These are phyloP conservation scores for Hanleya hanleyi DNA, from an alignment of 2,888 invertebrate genomes.

Conservation along the genomic window DNA sequence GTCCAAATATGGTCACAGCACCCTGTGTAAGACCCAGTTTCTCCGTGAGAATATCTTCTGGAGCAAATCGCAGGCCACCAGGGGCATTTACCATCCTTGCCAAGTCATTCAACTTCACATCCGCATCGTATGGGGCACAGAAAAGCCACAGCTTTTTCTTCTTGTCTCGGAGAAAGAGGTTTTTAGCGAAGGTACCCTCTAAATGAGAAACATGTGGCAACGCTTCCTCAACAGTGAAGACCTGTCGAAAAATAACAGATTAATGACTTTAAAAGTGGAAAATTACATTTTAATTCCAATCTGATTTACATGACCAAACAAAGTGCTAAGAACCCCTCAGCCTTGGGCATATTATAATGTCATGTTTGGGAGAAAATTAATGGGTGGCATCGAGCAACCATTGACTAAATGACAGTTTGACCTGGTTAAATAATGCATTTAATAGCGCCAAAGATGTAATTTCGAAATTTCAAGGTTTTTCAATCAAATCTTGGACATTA, in stretches of 20 bases:
- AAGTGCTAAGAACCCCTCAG: too few species aligned
- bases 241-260: constrained; percentile 52
- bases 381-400: too few species aligned
- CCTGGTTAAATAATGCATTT: too few species aligned
- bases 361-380: too few species aligned
- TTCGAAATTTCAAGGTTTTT: too few species aligned
- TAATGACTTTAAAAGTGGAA: too few species aligned
- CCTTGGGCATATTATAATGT: too few species aligned
- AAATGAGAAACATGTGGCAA: constrained; percentile 59
- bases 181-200: constrained; percentile 69
- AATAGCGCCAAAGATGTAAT: too few species aligned
- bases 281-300: too few species aligned
- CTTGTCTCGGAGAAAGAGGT: constrained; percentile 72
- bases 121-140: constrained; percentile 66
- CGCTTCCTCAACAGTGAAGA: constrained; percentile 72
- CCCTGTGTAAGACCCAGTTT: constrained; percentile 71
- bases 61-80: constrained; percentile 71
- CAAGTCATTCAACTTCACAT: constrained; percentile 67
- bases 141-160: constrained; percentile 70
- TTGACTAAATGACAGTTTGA: too few species aligned
- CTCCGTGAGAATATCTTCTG: constrained; percentile 61
- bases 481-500: too few species aligned
- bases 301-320: too few species aligned
- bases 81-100: constrained; percentile 62
- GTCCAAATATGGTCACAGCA: constrained; percentile 69